Percentiles rank a stretch among this genome's conserved stretches.
Evolutionary conservation across 2,797 vertebrate genomes (phyloP).

Genomic region (Caiman crocodilus): DNA sequence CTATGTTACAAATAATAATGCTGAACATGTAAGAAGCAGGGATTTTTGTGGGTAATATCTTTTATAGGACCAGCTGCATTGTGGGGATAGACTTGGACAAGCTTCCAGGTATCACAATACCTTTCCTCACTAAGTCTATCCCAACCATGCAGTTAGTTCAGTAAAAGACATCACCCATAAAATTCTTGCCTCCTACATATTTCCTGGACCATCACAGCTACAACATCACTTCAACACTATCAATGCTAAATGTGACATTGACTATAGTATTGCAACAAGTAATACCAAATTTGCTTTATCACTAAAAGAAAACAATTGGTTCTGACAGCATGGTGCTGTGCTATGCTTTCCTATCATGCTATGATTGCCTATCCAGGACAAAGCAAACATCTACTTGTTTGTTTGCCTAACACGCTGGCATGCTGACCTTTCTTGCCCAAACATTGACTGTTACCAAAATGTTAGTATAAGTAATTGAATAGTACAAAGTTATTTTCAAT

Average conservation of each 20-base stretch:
- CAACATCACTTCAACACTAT: too few relatives aligned
- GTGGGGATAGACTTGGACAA: too few relatives aligned
- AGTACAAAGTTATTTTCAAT: neutral
- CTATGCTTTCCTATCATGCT: neutral
- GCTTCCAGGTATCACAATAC: too few relatives aligned
- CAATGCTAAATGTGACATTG: neutral
- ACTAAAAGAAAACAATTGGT: neutral
- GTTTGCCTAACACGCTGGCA: neutral
- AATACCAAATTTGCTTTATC: neutral
- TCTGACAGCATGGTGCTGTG: neutral
- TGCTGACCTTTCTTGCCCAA: neutral
- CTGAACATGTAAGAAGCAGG: too few relatives aligned
- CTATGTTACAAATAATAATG: too few relatives aligned
- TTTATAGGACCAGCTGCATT: too few relatives aligned
- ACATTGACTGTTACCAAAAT: neutral
- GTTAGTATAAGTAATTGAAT: neutral
- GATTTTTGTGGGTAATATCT: too few relatives aligned
- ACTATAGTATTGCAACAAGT: neutral
- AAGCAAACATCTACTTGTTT: neutral
- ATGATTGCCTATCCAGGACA: neutral
- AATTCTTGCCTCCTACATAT: too few relatives aligned
- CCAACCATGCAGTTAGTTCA: too few relatives aligned
- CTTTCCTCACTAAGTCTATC: too few relatives aligned
- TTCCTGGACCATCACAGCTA: too few relatives aligned
- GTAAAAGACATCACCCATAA: too few relatives aligned